These are phyloP conservation scores for Tolypeutes matacus DNA, from an alignment of 2,797 vertebrate species.

Conservation along the genomic window DNA sequence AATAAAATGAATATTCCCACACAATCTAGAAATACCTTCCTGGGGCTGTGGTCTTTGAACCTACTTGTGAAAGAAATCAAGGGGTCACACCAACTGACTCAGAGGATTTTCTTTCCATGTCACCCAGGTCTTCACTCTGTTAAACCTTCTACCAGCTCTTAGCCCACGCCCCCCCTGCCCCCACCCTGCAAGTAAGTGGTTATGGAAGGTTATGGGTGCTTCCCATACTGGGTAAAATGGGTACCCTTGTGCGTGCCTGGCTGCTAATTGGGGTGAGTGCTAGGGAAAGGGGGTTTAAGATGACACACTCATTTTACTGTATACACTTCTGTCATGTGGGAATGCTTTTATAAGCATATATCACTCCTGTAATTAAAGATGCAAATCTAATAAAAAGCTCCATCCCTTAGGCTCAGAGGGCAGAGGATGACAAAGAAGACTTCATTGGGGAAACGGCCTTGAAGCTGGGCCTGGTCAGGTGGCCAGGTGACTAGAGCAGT, in stretches of 20 bases:
- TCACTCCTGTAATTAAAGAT: conserved; percentile 77
- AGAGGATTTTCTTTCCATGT: conserved; percentile 59
- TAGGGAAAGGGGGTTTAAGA: neutral
- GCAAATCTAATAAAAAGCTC: conserved; percentile 76
- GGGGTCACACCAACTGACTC: neutral
- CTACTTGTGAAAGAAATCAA: conserved; percentile 65
- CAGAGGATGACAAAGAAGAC: conserved; percentile 48
- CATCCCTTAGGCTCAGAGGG: conserved; percentile 69
- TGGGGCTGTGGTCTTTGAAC: conserved; percentile 71
- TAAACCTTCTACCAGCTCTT: neutral
- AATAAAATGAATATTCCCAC: conserved; percentile 61
- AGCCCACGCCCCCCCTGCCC: neutral
- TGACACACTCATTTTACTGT: conserved; percentile 14
- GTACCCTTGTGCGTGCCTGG: too few species aligned
- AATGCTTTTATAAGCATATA: conserved; percentile 77
- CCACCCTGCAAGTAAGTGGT: neutral
- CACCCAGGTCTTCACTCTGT: conserved; percentile 5
- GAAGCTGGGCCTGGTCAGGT: neutral
- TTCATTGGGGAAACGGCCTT: neutral
- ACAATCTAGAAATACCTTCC: conserved; percentile 56
- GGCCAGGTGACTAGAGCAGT: neutral
- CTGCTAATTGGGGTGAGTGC: neutral
- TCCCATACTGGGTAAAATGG: neutral
- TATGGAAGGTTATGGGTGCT: neutral
- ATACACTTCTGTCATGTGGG: conserved; percentile 64